A percentile compares a stretch with the other conserved stretches of the same genome.
phyloP scores from a whole-genome alignment of 1,140 invertebrate species.

The Aricia agestis region DNA sequence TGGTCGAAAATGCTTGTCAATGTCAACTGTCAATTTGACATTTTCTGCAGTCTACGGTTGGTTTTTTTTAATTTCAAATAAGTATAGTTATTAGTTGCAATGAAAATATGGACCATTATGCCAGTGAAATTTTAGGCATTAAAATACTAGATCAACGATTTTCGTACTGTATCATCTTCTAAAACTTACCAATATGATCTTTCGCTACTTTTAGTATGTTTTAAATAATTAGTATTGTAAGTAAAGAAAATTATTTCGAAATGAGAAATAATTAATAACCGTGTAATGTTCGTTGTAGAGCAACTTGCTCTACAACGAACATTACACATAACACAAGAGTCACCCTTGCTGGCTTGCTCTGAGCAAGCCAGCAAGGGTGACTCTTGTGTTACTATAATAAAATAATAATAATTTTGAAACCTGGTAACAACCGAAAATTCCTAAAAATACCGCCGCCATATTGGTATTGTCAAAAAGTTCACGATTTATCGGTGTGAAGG shows the following conservation, averaged over 20 bases:
- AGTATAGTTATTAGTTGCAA: too few relatives aligned
- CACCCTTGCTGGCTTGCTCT: neutral
- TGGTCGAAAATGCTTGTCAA: neutral
- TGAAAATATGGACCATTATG: too few relatives aligned
- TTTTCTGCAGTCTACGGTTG: neutral
- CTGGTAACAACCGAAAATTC: slow-evolving; percentile 50
- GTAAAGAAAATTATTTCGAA: too few relatives aligned
- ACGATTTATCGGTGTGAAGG: slow-evolving; percentile 56
- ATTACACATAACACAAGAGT: neutral
- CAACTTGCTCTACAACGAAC: too few relatives aligned
- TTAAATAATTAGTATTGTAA: too few relatives aligned
- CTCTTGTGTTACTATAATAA: neutral
- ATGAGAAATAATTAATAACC: neutral
- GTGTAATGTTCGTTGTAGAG: neutral
- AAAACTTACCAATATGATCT: too few relatives aligned
- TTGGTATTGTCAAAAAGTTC: slow-evolving; percentile 74
- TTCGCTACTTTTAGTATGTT: too few relatives aligned
- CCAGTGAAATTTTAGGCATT: too few relatives aligned
- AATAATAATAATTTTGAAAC: neutral
- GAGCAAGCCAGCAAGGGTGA: neutral
- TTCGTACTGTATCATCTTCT: too few relatives aligned
- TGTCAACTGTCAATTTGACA: neutral
- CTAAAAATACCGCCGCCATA: slow-evolving; percentile 75
- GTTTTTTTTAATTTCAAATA: neutral
- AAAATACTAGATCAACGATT: too few relatives aligned